These are phyloP conservation scores for Drosophila pseudotalamancana DNA, from an alignment of 2,888 invertebrate genomes.

Conservation along the genomic window DNA sequence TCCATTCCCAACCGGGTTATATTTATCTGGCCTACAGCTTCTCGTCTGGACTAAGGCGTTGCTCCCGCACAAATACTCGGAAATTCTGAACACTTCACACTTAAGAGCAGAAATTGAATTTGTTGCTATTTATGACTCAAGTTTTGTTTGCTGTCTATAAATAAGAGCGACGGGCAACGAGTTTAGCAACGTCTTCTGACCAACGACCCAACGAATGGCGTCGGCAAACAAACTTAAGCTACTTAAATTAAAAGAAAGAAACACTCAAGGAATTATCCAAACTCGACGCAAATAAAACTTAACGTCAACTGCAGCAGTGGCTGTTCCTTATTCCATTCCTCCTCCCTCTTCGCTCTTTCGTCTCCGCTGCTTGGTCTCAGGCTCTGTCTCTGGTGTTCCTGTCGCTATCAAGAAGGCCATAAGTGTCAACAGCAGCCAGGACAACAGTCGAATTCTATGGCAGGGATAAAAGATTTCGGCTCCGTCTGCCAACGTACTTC, in stretches of 20 bases:
- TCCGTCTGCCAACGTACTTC: constrained; percentile 9
- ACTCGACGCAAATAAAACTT: constrained; percentile 57
- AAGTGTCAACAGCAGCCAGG: constrained; percentile 52
- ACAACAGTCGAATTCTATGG: constrained; percentile 29
- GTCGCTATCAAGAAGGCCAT: constrained; percentile 29
- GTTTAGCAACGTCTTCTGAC: constrained; percentile 4
- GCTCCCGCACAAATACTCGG: not conserved
- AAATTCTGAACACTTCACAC: not conserved
- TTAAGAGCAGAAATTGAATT: not conserved
- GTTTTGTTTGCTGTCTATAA: constrained; percentile 11
- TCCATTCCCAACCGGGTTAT: not conserved
- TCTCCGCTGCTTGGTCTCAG: not conserved
- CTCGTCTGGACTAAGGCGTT: not conserved
- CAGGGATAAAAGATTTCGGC: constrained; percentile 12
- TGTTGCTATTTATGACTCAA: constrained; percentile 1
- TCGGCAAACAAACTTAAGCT: constrained; percentile 52
- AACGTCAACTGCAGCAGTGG: constrained; percentile 42
- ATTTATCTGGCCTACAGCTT: not conserved
- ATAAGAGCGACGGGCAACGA: constrained; percentile 1
- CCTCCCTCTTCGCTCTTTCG: not conserved
- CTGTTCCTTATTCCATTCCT: not conserved
- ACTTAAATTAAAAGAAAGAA: constrained; percentile 58
- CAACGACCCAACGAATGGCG: constrained; percentile 18
- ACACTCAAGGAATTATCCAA: constrained; percentile 58
- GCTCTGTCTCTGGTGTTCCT: not conserved